Conservation (phyloP, 2,113 vertebrate genomes). For the Perca fluviatilis region DNA sequence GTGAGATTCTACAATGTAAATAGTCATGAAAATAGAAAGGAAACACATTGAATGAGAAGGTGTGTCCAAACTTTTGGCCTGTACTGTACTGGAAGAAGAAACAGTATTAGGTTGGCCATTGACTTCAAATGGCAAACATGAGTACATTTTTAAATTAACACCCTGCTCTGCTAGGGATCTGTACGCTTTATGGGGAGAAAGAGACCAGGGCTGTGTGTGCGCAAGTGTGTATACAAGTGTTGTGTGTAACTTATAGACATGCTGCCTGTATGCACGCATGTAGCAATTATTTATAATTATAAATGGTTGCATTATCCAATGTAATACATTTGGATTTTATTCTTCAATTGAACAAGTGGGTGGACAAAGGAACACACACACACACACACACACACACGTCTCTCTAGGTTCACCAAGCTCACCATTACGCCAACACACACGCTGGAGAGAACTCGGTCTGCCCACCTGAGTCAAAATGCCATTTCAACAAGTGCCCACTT, state of each 20-base stretch:
- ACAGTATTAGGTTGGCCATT: not conserved
- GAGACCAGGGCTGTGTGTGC: not conserved
- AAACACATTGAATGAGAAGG: no score
- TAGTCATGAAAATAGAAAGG: no score
- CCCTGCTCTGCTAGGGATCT: not conserved
- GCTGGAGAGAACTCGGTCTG: slow-evolving; percentile 60
- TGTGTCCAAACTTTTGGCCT: no score
- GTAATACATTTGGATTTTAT: slow-evolving; percentile 58
- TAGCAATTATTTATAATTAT: slow-evolving; percentile 25
- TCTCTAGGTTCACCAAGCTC: slow-evolving; percentile 50
- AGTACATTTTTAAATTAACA: slow-evolving; percentile 1
- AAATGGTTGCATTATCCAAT: slow-evolving; percentile 34
- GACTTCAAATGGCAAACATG: not conserved
- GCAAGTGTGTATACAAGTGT: not conserved
- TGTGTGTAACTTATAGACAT: not conserved
- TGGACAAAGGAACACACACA: slow-evolving; percentile 37
- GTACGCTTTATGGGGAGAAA: not conserved
- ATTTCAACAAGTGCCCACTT: slow-evolving; percentile 75
- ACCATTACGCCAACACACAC: slow-evolving; percentile 71
- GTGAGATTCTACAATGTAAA: no score
- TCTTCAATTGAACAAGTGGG: slow-evolving; percentile 52
- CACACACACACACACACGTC: slow-evolving; percentile 19
- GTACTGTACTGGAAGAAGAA: not conserved
- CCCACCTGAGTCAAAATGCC: slow-evolving; percentile 75
- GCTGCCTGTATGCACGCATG: not conserved